Evolutionary conservation across 2,113 vertebrate genomes (phyloP), one percentile per base, ranked within the genome.

Genomic region (Potamarius usumacintae): DNA sequence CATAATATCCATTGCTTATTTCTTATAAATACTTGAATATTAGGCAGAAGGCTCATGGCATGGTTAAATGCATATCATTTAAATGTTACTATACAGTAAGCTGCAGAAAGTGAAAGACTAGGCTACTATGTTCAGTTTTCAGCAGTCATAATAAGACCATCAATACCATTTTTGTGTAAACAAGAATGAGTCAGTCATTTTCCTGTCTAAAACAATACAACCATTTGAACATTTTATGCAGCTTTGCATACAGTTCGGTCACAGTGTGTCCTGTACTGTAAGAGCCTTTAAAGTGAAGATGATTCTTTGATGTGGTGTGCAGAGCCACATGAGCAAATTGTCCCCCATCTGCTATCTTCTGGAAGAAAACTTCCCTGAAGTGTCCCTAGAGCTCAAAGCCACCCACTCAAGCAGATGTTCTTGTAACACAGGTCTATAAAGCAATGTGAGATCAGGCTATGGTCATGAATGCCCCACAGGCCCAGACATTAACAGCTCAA

Each of bases 231-330:
- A n/a, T 25, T 60, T 34, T 63, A 30, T 67, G 22, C 50, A 1
- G 10, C 15, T 71, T 82, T 65, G 55, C 48, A 30, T 53, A 42
- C 72, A 63, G 34, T 55, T 74, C 27, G 50, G 27, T 53, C 77
- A 78, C 77, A 58, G 69, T 65, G 63, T 12, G 83, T 58, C 30
- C 22, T 78, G 76, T 55, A 27, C 67, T 85, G 74, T 82, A 76
- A 74, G 67, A 53, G 65, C 69, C 84, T 85, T 90, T 83, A 87
- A 90, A 78, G 77, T 79, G 62, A 82, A 58, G 50, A 50, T 17
- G 22, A 12, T 9, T 65, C 84, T 88, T 88, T 91, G 88, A 89
- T 89, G 88, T 84, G 67, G 60, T 63, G 0, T 84, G 48, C 20
- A 48, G 58, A 87, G 82, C 62, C 85, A 88, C 85, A 58, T 79